Evolutionary conservation across 1,140 invertebrate species (phyloP).

Genomic region (Pseudomyrmex pallidus): DNA sequence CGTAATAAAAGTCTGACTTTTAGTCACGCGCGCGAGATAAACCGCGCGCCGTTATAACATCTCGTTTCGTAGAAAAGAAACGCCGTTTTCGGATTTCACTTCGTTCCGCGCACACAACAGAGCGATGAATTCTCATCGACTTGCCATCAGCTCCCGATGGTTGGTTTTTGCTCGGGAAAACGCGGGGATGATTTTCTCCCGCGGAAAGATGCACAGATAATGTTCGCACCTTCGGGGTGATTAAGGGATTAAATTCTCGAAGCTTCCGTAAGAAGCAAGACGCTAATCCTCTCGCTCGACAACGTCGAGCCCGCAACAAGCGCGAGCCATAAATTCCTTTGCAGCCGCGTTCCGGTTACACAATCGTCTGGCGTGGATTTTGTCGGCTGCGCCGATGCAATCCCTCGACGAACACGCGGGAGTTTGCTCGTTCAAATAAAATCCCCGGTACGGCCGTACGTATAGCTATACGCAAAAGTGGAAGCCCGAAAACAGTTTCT

Average conservation of each 20-base stretch:
- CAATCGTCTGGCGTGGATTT: constrained; percentile 33
- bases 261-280: constrained; percentile 46
- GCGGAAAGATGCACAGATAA: constrained; percentile 53
- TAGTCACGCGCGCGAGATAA: constrained; percentile 36
- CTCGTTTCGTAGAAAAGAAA: neutral
- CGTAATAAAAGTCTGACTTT: constrained; percentile 38
- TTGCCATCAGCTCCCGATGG: constrained; percentile 40
- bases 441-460: neutral
- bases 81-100: constrained; percentile 23
- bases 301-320: constrained; percentile 41
- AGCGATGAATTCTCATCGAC: constrained; percentile 44
- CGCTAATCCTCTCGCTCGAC: constrained; percentile 59
- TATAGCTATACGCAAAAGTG: neutral
- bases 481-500: neutral
- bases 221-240: constrained; percentile 36
- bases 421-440: constrained; percentile 26
- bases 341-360: constrained; percentile 19
- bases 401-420: neutral
- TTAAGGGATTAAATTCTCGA: constrained; percentile 67
- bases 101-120: neutral
- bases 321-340: constrained; percentile 38
- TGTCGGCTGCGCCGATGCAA: neutral
- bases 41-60: constrained; percentile 2
- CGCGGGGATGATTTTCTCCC: neutral
- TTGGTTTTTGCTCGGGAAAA: constrained; percentile 11